Conservation (phyloP, 2,797 vertebrate species). For the Platyrinchus mystaceus region DNA sequence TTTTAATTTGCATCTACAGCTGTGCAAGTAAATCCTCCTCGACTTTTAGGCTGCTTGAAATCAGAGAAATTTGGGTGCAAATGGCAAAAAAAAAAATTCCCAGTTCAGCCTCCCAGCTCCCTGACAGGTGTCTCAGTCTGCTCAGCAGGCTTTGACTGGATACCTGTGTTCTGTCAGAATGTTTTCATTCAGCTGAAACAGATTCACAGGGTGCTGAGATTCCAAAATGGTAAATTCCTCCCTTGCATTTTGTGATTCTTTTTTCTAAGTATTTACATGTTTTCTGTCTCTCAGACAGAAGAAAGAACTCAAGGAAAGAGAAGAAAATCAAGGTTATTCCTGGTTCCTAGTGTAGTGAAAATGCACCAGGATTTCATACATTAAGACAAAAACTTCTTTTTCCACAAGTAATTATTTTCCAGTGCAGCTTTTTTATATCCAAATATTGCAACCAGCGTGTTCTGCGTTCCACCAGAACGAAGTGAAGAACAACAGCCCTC, state of each 20-base stretch:
- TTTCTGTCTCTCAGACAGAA: neutral
- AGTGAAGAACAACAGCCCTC: neutral
- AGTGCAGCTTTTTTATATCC: neutral
- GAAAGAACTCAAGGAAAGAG: neutral
- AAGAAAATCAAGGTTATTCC: neutral
- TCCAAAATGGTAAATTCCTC: neutral
- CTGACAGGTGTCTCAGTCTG: neutral
- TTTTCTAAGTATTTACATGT: neutral
- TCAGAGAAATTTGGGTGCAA: neutral
- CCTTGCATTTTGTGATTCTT: neutral
- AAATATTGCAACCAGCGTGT: neutral
- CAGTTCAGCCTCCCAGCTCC: neutral
- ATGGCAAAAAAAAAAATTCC: neutral
- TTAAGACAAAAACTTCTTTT: neutral
- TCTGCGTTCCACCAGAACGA: neutral
- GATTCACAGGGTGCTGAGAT: neutral
- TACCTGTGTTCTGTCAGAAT: neutral
- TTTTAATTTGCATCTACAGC: neutral
- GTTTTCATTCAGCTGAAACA: neutral
- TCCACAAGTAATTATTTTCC: neutral
- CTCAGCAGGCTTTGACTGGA: neutral
- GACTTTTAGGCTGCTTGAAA: neutral
- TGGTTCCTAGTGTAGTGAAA: neutral
- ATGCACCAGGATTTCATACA: neutral
- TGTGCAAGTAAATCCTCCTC: neutral